Evolutionary conservation across 1,140 invertebrate species (phyloP), one percentile per base, ranked within the genome.

Genomic region (Drosophila arizonae): DNA sequence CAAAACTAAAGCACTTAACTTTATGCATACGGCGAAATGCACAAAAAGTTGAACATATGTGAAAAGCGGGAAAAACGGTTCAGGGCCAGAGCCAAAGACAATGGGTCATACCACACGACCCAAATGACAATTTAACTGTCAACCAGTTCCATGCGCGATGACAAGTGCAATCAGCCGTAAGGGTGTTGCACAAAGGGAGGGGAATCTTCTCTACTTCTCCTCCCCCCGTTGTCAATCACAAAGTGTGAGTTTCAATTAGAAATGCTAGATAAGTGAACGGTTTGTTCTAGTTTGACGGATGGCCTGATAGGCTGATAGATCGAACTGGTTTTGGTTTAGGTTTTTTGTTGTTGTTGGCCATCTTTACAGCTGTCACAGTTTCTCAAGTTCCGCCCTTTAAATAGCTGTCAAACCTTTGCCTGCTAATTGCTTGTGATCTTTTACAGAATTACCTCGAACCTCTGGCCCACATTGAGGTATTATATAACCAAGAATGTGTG

Each of bases 1-100:
- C 81, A 90, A 90, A 90, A 90, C 87, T 84, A 87, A 90, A 87
- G 87, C 87, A 90, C 87, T 90, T 90, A 87, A 90, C 87, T 80
- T 72, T 72, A 79, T 80, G 72, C 69, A 65, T 72, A 68, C 73
- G 51, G 58, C 58, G 55, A 90, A 89, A 74, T 76, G 82, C 74
- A 90, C 77, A 89, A 89, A 89, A 90, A 89, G 78, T 74, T 77
- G 72, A 79, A 77, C 85, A 89, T 89, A 89, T 89, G 85, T 75
- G 84, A 61, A 46, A 58, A 24, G 21, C 68, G 51, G 24, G 58
- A 45, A 72, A 68, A 72, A 63, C 61, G 57, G 39, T 5, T 54
- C 50, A 60, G 62, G 57, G 45, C 48, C 46, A 61, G 45, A 51
- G 36, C 28, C n/a, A 63, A 77, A 74, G 65, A 72, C 80, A 64